phyloP scores from a whole-genome alignment of 2,113 vertebrate genomes.

The Isurus oxyrinchus region DNA sequence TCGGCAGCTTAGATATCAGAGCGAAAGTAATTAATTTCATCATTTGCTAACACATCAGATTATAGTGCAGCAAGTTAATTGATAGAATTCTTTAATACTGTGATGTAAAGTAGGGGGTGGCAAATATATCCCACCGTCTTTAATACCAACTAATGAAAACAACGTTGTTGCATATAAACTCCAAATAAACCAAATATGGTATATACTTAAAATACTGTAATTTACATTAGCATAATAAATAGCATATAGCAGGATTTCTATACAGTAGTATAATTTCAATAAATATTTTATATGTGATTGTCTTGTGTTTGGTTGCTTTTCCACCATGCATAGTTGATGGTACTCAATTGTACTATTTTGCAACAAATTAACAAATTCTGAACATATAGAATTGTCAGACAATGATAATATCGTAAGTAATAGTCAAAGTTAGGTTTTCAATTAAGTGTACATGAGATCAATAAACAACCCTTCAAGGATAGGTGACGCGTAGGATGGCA shows the following conservation, averaged over 20 bases:
- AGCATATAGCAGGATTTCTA: background rate
- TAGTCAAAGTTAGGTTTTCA: background rate
- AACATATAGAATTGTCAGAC: background rate
- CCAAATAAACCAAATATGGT: background rate
- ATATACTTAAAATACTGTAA: background rate
- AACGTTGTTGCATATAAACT: background rate
- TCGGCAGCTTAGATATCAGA: background rate
- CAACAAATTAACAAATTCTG: background rate
- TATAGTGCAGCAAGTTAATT: background rate
- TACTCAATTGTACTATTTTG: background rate
- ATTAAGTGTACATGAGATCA: background rate
- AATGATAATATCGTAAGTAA: background rate
- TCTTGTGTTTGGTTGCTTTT: no score
- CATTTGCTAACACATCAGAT: background rate
- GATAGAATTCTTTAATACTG: background rate
- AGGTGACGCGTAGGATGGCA: background rate
- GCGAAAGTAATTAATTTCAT: background rate
- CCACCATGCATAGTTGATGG: background rate
- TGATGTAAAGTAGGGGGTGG: background rate
- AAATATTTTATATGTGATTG: background rate
- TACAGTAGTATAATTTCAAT: background rate
- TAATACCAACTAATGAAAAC: background rate
- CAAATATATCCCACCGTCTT: background rate
- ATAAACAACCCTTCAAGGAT: background rate
- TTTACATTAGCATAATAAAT: background rate